Percentiles rank a stretch among this genome's conserved stretches.
phyloP scores from a whole-genome alignment of 2,888 invertebrate genomes.

The Candidula unifasciata region DNA sequence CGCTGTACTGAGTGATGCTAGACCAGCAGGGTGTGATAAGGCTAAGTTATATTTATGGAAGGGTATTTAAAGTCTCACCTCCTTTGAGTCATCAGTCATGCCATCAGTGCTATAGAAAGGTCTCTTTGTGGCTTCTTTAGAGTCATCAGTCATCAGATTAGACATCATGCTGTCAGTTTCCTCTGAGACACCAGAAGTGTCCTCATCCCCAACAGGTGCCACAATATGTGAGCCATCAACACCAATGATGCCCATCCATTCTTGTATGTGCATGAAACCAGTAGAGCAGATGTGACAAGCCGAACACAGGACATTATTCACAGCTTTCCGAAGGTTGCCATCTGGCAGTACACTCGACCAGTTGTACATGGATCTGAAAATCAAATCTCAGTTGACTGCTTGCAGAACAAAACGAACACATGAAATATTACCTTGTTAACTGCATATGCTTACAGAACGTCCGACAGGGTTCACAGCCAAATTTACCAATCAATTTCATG shows the following conservation, averaged over 20 bases:
- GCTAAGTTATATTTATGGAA: neutral
- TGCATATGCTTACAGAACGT: too few relatives aligned
- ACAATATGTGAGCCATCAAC: constrained; percentile 77
- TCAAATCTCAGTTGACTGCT: too few relatives aligned
- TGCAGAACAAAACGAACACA: too few relatives aligned
- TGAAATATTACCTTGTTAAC: too few relatives aligned
- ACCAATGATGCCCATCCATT: constrained; percentile 82
- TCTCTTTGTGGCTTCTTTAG: constrained; percentile 73
- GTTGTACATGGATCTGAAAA: constrained; percentile 83
- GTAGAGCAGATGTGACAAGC: constrained; percentile 90
- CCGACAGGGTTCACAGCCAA: too few relatives aligned
- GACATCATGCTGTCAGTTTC: constrained; percentile 36
- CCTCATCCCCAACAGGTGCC: constrained; percentile 34
- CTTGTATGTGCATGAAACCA: constrained; percentile 85
- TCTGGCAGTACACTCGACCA: constrained; percentile 87
- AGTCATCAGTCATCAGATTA: constrained; percentile 79
- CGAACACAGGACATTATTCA: constrained; percentile 91
- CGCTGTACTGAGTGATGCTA: too few relatives aligned
- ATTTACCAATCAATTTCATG: too few relatives aligned
- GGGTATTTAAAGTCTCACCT: constrained; percentile 46
- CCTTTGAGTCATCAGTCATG: constrained; percentile 78
- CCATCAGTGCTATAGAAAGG: constrained; percentile 51
- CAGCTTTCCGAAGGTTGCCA: constrained; percentile 86
- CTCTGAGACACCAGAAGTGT: neutral
- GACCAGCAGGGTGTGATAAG: too few relatives aligned